phyloP scores from a whole-genome alignment of 1,140 invertebrate species.

The Saxidomus purpurata region DNA sequence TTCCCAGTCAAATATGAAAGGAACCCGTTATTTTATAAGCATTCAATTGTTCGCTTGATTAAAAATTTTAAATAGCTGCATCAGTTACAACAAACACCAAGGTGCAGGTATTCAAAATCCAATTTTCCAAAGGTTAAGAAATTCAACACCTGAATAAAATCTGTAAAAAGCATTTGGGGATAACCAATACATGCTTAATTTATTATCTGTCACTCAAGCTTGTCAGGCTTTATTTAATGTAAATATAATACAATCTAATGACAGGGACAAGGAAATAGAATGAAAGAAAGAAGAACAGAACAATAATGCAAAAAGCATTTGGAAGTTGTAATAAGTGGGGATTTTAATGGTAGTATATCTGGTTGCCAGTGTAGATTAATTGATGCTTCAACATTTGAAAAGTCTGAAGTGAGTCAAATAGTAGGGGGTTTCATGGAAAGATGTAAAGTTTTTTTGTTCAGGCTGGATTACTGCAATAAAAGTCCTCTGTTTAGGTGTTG shows the following conservation, averaged over 20 bases:
- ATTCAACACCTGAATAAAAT: neutral
- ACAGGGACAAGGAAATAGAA: neutral
- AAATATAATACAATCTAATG: neutral
- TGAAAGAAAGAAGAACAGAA: neutral
- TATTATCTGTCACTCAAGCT: neutral
- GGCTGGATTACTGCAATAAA: neutral
- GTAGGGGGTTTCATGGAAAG: neutral
- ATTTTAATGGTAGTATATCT: neutral
- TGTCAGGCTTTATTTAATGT: slow-evolving; percentile 1
- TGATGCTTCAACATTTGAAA: neutral
- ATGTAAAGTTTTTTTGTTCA: neutral
- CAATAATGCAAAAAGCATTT: neutral
- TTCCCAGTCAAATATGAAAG: neutral
- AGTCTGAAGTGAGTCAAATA: neutral
- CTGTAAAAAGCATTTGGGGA: neutral
- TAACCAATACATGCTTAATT: neutral
- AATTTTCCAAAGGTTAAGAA: neutral
- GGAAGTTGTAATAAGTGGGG: neutral
- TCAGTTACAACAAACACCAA: neutral
- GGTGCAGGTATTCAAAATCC: neutral
- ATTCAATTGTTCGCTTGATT: neutral
- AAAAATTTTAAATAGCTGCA: neutral
- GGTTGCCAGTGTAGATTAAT: neutral
- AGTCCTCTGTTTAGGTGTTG: neutral
- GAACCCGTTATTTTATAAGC: neutral